A percentile compares a stretch with the other conserved stretches of the same genome.
These are phyloP conservation scores for Enteromius mattozi DNA, from an alignment of 2,797 vertebrate species.

Conservation along the genomic window DNA sequence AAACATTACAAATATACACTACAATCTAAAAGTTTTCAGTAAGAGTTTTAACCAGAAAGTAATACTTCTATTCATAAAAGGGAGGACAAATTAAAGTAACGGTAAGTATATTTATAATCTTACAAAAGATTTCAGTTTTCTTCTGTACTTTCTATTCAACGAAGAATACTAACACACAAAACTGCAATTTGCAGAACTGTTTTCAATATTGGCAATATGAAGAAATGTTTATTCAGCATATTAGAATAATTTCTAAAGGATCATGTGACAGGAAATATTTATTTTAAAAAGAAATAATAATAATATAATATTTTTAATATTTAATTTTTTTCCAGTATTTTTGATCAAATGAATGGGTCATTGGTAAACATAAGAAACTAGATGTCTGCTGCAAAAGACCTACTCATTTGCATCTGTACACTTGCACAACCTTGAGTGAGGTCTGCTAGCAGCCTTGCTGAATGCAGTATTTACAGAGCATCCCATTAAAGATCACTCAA, in stretches of 20 bases:
- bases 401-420: slow-evolving; percentile 5
- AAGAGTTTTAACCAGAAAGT: neutral
- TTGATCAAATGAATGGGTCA: neutral
- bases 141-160: neutral
- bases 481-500: slow-evolving; percentile 69
- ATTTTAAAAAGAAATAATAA: neutral
- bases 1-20: neutral
- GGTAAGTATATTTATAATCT: neutral
- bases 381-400: slow-evolving; percentile 2
- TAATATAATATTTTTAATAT: neutral
- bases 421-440: slow-evolving; percentile 31
- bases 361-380: neutral
- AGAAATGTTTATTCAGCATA: neutral
- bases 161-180: neutral
- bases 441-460: slow-evolving; percentile 7
- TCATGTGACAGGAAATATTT: neutral
- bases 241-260: neutral
- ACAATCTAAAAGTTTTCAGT: neutral
- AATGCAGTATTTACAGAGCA: slow-evolving; percentile 57
- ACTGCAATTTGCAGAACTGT: neutral
- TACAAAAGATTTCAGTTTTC: neutral
- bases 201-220: neutral
- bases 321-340: neutral
- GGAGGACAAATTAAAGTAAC: neutral
- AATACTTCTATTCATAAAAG: neutral